Evolutionary conservation across 2,888 invertebrate species (phyloP).

Genomic region (Lysandra bellargus): DNA sequence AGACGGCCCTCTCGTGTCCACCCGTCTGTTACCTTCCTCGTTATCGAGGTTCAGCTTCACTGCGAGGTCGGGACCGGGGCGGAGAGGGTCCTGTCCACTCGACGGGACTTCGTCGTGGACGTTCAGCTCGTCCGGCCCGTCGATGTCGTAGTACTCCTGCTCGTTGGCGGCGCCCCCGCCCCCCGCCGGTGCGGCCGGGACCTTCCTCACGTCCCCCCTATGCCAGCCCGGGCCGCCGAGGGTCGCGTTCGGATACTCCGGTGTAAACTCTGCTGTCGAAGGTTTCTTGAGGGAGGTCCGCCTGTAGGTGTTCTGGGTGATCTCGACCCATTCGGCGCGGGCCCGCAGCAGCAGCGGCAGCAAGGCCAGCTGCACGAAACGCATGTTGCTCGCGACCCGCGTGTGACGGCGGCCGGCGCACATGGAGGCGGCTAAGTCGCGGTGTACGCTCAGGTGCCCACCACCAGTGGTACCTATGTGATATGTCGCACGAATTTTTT

Average conservation of each 20-base stretch:
- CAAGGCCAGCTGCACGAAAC: conserved; percentile 49
- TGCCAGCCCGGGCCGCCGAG: background rate
- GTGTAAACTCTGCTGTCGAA: background rate
- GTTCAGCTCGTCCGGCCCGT: background rate
- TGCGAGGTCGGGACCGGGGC: background rate
- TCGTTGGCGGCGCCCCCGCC: background rate
- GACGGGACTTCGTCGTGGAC: background rate
- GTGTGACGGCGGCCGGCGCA: background rate
- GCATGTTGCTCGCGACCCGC: conserved; percentile 34
- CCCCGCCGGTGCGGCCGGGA: background rate
- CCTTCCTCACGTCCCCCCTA: background rate
- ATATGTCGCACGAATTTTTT: too few relatives aligned
- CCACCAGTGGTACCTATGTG: too few relatives aligned
- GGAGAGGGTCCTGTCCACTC: background rate
- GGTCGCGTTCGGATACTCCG: background rate
- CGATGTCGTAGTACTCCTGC: conserved; percentile 19
- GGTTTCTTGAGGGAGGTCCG: conserved; percentile 47
- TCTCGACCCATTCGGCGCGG: conserved; percentile 68
- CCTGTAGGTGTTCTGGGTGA: conserved; percentile 63
- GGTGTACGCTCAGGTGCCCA: background rate
- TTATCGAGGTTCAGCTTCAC: background rate
- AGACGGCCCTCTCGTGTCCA: background rate
- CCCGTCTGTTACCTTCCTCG: background rate
- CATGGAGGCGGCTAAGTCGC: background rate
- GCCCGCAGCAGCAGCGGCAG: conserved; percentile 49